These are phyloP conservation scores for Xestia c-nigrum DNA, from an alignment of 2,888 invertebrate genomes.

Conservation along the genomic window DNA sequence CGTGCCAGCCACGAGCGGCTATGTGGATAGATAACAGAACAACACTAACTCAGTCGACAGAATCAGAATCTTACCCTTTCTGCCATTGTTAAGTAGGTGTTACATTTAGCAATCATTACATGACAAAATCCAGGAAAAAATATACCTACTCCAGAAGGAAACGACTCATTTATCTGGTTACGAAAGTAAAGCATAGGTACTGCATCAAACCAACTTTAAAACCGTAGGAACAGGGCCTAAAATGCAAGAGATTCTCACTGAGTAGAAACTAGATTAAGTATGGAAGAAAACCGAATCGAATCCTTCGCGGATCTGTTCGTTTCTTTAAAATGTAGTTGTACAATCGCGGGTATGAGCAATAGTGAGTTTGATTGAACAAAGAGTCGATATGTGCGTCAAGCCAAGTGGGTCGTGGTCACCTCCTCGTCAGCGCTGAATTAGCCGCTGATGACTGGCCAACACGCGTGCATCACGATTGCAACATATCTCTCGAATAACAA, in stretches of 20 bases:
- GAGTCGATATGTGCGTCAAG: slow-evolving; percentile 24
- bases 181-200: background rate
- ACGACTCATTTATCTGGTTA: background rate
- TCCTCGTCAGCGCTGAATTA: background rate
- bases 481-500: slow-evolving; percentile 8
- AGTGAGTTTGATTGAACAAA: slow-evolving; percentile 25
- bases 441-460: slow-evolving; percentile 3
- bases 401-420: slow-evolving; percentile 40
- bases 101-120: background rate
- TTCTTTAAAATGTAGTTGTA: slow-evolving; percentile 8
- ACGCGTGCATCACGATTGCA: slow-evolving; percentile 17
- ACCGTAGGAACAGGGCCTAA: background rate
- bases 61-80: background rate
- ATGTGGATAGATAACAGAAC: too few species aligned
- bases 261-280: too few species aligned
- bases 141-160: background rate
- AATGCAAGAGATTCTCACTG: slow-evolving; percentile 2
- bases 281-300: background rate
- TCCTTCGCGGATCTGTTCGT: background rate
- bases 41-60: background rate
- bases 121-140: background rate
- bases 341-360: background rate
- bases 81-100: background rate
- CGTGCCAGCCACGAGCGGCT: background rate
- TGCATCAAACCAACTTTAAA: background rate